A percentile compares a stretch with the other conserved stretches of the same genome.
phyloP scores from a whole-genome alignment of 2,888 invertebrate species.

The Caenorhabditis imperialis region DNA sequence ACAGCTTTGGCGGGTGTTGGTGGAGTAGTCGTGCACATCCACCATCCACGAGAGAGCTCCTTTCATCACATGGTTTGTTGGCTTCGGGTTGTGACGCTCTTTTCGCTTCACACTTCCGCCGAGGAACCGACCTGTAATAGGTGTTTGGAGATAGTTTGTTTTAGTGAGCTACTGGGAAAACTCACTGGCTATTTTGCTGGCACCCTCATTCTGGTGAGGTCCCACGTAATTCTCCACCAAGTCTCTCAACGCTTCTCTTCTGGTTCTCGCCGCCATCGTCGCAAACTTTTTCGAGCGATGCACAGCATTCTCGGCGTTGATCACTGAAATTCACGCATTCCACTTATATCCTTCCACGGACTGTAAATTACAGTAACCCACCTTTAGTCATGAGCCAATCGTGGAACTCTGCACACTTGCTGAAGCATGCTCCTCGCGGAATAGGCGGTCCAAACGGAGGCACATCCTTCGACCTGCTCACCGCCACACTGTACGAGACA shows the following conservation, averaged over 20 bases:
- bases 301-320: slow-evolving; percentile 96
- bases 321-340: slow-evolving; percentile 81
- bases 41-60: slow-evolving; percentile 80
- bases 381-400: slow-evolving; percentile 93
- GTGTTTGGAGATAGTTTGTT: no score
- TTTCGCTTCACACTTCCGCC: slow-evolving; percentile 81
- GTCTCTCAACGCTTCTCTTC: slow-evolving; percentile 95
- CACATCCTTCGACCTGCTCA: slow-evolving; percentile 90
- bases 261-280: slow-evolving; percentile 94
- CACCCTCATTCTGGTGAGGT: slow-evolving; percentile 76
- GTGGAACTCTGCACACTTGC: slow-evolving; percentile 92
- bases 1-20: slow-evolving; percentile 62
- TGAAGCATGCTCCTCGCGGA: slow-evolving; percentile 88
- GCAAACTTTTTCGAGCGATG: slow-evolving; percentile 96
- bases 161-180: no score
- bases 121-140: slow-evolving; percentile 69
- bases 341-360: not conserved
- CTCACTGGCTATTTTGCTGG: slow-evolving; percentile 75
- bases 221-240: slow-evolving; percentile 78
- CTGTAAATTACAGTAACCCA: slow-evolving; percentile 75
- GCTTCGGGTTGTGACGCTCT: slow-evolving; percentile 85
- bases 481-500: slow-evolving; percentile 86
- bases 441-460: slow-evolving; percentile 96
- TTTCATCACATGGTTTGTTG: slow-evolving; percentile 80
- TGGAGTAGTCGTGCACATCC: slow-evolving; percentile 79